These are phyloP conservation scores for Tamandua tetradactyla DNA, from an alignment of 2,797 vertebrate species.

Conservation along the genomic window DNA sequence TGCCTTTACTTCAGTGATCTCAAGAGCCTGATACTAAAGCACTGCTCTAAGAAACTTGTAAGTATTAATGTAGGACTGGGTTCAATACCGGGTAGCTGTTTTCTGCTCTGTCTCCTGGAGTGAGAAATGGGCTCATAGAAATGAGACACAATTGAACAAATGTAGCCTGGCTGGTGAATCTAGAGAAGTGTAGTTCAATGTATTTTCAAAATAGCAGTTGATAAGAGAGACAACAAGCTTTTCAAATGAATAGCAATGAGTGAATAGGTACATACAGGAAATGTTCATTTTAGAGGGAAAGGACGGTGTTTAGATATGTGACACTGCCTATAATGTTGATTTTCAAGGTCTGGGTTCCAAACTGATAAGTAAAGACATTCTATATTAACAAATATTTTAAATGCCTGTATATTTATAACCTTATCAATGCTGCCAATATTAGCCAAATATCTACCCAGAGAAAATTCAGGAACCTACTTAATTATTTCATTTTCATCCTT, in stretches of 20 bases:
- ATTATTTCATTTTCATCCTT: constrained; percentile 24
- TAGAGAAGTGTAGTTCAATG: not conserved
- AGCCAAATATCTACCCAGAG: not conserved
- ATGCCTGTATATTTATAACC: constrained; percentile 26
- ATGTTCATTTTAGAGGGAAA: constrained; percentile 12
- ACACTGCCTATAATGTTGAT: not conserved
- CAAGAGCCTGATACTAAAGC: not conserved
- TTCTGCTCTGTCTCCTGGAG: not conserved
- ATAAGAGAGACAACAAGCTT: not conserved
- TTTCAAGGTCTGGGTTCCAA: constrained; percentile 36
- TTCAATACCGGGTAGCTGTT: constrained; percentile 35
- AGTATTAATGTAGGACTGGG: not conserved
- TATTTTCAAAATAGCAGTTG: constrained; percentile 45
- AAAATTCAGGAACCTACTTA: constrained; percentile 57
- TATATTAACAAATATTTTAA: constrained; percentile 45
- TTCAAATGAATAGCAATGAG: not conserved
- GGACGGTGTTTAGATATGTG: not conserved
- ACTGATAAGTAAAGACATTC: constrained; percentile 33
- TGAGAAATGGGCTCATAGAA: constrained; percentile 12
- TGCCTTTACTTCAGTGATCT: constrained; percentile 12
- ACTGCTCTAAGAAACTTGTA: not conserved
- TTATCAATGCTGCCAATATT: constrained; percentile 40
- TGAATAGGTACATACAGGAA: not conserved
- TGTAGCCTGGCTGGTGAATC: not conserved
- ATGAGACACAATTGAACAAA: constrained; percentile 47